Base-by-base conservation (phyloP, 92 coral and sea anemone genomes). In the Phenganax subtilis region DNA sequence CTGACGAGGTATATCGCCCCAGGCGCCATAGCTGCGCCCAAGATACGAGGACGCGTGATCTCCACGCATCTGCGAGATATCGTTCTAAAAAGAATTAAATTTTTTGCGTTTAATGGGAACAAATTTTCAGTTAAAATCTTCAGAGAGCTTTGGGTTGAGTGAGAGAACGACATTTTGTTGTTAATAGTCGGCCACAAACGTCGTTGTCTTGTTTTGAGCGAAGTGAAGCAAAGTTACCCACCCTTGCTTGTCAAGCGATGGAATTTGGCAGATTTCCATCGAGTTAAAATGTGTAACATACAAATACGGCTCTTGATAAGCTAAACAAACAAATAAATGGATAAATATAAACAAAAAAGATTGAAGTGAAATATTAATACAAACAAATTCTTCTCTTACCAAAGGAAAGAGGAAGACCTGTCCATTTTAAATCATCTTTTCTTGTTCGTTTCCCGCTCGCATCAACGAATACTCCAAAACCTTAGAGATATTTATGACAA, bases 281-380 rank as follows among this genome's bases (percentile, higher is more conserved):
- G 99, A 96, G 77, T 96, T 91, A 92, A 91, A 96, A 80, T 96
- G 99, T 29, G 97, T 90, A 75, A 96, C 96, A 81, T 87, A 96
- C 77, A 96, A 88, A 86, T 90, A 96, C 31, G 99, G 99, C 51
- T 85, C 89, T 61, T 91, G 91, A 84, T 96, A 96, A 3, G 99
- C 99, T 96, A 87, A 31, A 20, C 5, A 37, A 37, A 37, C 47
- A 37, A 37, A 37, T 37, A 37, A 37, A 37, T 5, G 47, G 47
- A 37, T 37, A 37, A 5, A 37, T 20, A 66, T 10, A 58, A 60
- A 37, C 30, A 7, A 47, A 29, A 27, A 37, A 14, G 17, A 70
- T 70, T 25, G 15, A 51, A 5, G 5, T 37, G 47, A 37, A 37
- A 2, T 37, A 5, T 10, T 59, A 3, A 58, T 58, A 58, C 63